Evolutionary conservation across 2,113 vertebrate species (phyloP).

Genomic region (Willisornis vidua): DNA sequence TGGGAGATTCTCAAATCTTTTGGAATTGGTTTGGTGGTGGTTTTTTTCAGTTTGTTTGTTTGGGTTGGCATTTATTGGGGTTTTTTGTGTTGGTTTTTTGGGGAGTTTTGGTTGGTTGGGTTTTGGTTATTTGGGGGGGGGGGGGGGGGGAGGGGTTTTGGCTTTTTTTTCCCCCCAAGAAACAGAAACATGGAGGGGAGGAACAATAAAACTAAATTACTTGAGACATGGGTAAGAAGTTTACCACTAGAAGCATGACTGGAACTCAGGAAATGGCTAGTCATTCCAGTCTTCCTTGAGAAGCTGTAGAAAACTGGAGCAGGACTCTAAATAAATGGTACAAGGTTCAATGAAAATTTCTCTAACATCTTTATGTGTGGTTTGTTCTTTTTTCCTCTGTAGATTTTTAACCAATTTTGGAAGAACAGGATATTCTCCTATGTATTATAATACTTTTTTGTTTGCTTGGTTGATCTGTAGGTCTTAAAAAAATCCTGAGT

Average conservation of each 20-base stretch:
- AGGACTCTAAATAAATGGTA: neutral
- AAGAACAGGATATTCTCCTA: neutral
- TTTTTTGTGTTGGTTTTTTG: neutral
- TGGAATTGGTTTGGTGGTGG: neutral
- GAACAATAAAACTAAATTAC: neutral
- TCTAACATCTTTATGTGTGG: neutral
- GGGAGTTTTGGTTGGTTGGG: neutral
- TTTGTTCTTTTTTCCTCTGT: neutral
- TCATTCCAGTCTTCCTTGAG: neutral
- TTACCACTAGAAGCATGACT: neutral
- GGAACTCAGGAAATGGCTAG: conserved; percentile 1
- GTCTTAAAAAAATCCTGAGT: neutral
- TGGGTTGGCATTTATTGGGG: no score
- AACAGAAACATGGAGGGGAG: neutral
- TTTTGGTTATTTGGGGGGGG: neutral
- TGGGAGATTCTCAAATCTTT: neutral
- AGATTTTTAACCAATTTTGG: neutral
- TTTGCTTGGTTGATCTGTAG: neutral
- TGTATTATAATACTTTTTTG: neutral
- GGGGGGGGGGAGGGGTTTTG: no score
- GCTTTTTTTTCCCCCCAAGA: neutral
- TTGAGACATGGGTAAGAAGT: neutral
- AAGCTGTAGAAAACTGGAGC: neutral
- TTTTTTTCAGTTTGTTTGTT: neutral
- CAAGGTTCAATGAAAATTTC: neutral